Base-by-base conservation (phyloP, 2,888 invertebrate genomes). In the Agrypnus murinus region DNA sequence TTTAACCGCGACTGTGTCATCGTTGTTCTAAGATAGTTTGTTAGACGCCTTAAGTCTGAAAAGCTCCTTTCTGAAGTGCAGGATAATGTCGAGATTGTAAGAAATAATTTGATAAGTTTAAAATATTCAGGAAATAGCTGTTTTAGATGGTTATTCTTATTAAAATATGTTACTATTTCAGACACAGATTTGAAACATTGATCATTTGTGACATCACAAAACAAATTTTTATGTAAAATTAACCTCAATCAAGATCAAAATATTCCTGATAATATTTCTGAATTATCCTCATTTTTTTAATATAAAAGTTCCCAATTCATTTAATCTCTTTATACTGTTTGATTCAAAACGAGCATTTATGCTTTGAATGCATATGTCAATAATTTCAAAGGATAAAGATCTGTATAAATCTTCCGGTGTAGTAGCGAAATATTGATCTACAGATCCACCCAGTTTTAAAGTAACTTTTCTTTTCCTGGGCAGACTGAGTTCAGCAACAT, bases 251-350 rank as follows among this genome's bases (percentile, higher is more conserved):
- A 40, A 40, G 40, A 40, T 40, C 8, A 40, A 5, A 40, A 40
- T 40, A n/a, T 40, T 59, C 40, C 12, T 40, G 40, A 40, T 40
- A 40, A 40, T n/a, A 40, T 40, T 40, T 40, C n/a, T 40, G 40
- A n/a, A 40, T 40, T 40, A 40, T n/a, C n/a, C 40, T n/a, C n/a
- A n/a, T n/a, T n/a, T n/a, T n/a, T n/a, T n/a, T n/a, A n/a, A 40
- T n/a, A 7, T 8, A 40, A 40, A 40, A 40, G 3, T 4, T 40
- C n/a, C 40, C n/a, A 40, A 40, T n/a, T 40, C 12, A 40, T 7
- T 40, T n/a, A 40, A 7, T 40, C 40, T 40, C 6, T 40, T 40
- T 40, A 40, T 40, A 40, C 40, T 40, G 6, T 40, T n/a, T 40
- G 40, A 5, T 40, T 40, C 7, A 40, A 40, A 40, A n/a, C 40